Percentiles rank a stretch among this genome's conserved stretches.
These are phyloP conservation scores for Strigamia crassipes DNA, from an alignment of 2,888 invertebrate species.

Conservation along the genomic window DNA sequence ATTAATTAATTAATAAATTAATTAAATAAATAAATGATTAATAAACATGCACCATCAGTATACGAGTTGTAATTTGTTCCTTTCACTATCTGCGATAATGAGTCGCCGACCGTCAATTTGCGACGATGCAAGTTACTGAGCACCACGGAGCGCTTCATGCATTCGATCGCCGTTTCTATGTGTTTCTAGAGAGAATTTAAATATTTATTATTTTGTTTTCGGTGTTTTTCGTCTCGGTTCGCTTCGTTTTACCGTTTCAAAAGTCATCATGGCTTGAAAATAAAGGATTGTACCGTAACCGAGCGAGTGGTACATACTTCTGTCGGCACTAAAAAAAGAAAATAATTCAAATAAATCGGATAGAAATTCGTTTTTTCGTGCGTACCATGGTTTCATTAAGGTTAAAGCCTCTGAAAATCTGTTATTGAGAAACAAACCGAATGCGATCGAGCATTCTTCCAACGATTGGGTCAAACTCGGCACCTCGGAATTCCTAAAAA, in stretches of 20 bases:
- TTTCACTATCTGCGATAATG: slow-evolving; percentile 79
- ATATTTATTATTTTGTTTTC: not conserved
- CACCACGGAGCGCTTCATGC: slow-evolving; percentile 76
- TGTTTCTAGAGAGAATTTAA: slow-evolving; percentile 62
- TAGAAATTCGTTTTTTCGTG: slow-evolving; percentile 41
- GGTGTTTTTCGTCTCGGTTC: slow-evolving; percentile 49
- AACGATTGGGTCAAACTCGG: slow-evolving; percentile 69
- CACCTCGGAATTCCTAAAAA: not conserved
- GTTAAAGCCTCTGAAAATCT: slow-evolving; percentile 79
- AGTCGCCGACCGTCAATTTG: slow-evolving; percentile 71
- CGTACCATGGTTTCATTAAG: slow-evolving; percentile 78
- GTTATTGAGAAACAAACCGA: slow-evolving; percentile 91
- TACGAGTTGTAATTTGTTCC: slow-evolving; percentile 76
- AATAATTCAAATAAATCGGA: not conserved
- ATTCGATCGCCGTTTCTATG: slow-evolving; percentile 73
- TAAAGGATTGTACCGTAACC: slow-evolving; percentile 87
- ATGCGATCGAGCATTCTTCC: slow-evolving; percentile 75
- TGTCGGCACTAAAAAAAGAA: slow-evolving; percentile 69
- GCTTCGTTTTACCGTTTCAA: slow-evolving; percentile 70
- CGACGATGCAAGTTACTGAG: slow-evolving; percentile 76
- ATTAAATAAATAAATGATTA: too few relatives aligned
- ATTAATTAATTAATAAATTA: not conserved
- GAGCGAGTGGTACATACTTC: slow-evolving; percentile 89
- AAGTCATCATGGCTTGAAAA: slow-evolving; percentile 89
- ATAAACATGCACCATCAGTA: slow-evolving; percentile 65